phyloP scores from a whole-genome alignment of 2,113 vertebrate genomes.

The Oxygymnocypris stewartii region DNA sequence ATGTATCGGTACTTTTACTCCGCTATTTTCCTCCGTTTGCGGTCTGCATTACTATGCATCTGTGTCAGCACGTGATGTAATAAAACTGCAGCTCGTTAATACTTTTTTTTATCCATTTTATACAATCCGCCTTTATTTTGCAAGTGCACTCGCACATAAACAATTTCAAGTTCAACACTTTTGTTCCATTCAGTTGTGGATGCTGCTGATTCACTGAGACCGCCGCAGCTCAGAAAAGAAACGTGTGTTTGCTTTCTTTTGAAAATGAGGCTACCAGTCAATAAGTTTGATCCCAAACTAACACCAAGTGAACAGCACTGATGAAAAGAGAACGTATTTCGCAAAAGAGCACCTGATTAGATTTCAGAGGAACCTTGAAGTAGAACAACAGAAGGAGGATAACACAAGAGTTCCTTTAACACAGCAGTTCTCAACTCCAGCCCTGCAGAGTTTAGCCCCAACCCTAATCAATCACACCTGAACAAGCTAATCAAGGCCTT shows the following conservation, averaged over 20 bases:
- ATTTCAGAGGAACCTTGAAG: background rate
- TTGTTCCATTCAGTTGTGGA: no score
- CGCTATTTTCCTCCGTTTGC: no score
- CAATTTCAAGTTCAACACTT: no score
- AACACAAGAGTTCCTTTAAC: background rate
- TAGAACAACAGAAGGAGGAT: background rate
- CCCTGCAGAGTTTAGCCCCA: background rate
- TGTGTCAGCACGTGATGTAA: no score
- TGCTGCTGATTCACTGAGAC: no score
- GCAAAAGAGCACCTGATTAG: background rate
- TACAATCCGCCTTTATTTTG: no score
- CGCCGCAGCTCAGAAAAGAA: no score
- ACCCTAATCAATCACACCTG: background rate
- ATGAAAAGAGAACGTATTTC: background rate
- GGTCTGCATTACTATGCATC: no score
- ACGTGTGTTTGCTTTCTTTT: background rate
- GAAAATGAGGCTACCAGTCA: background rate
- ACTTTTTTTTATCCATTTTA: no score
- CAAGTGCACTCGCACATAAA: no score
- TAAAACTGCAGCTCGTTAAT: no score
- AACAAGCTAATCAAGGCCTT: background rate
- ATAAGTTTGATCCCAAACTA: background rate
- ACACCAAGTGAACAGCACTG: background rate
- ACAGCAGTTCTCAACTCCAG: background rate
- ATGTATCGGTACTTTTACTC: no score